Percentiles rank a stretch among this genome's conserved stretches.
phyloP scores from a whole-genome alignment of 2,888 invertebrate species.

The Lithophane leautieri region DNA sequence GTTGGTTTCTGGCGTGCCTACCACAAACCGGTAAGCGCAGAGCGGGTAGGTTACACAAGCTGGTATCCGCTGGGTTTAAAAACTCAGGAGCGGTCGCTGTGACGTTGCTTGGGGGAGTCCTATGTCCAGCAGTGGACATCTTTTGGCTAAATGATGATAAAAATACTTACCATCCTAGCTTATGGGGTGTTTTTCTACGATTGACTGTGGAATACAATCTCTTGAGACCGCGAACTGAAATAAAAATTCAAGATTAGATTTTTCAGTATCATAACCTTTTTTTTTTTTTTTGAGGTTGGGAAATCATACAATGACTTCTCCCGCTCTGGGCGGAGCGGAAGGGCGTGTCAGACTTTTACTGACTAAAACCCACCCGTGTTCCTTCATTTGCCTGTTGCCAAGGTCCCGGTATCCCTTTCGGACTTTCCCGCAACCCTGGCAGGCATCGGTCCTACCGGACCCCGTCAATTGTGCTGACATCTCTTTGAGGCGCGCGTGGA shows the following conservation, averaged over 20 bases:
- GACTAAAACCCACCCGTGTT: no score
- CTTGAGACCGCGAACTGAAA: constrained; percentile 75
- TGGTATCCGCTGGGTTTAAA: background rate
- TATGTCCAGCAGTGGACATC: background rate
- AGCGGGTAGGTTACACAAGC: background rate
- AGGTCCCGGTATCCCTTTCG: no score
- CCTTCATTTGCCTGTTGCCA: no score
- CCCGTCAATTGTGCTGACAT: no score
- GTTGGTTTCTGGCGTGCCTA: background rate
- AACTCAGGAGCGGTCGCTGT: background rate
- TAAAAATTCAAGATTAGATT: background rate
- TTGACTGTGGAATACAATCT: constrained; percentile 81
- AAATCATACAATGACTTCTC: no score
- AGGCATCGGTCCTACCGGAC: no score
- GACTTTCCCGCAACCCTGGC: no score
- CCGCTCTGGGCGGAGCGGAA: no score
- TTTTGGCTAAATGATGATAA: background rate
- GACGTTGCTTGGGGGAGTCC: background rate
- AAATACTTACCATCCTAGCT: constrained; percentile 79
- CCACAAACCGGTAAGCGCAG: background rate
- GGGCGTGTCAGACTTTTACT: no score
- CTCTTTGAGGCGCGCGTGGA: no score
- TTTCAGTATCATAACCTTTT: background rate
- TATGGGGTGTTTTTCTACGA: constrained; percentile 72
- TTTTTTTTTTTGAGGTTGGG: no score